Evolutionary conservation across 2,888 invertebrate species (phyloP).

Genomic region (Pachliopta kotzebuea): DNA sequence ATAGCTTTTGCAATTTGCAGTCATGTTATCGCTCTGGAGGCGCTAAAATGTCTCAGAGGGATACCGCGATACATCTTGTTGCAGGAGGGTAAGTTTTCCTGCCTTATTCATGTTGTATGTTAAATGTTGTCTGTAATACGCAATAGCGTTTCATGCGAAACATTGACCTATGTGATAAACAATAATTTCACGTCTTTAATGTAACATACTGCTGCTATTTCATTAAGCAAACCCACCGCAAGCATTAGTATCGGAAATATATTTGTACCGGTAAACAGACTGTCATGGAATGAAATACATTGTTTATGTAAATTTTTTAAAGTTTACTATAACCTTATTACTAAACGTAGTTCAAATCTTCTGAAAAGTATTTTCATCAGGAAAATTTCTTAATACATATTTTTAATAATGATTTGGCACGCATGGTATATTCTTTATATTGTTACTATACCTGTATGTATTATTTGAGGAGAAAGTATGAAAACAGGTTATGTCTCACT

Average conservation of each 20-base stretch:
- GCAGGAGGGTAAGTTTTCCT: slow-evolving; percentile 93
- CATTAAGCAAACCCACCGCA: too few species aligned
- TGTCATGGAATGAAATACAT: background rate
- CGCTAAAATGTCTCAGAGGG: slow-evolving; percentile 86
- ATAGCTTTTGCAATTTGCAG: slow-evolving; percentile 75
- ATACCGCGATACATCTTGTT: slow-evolving; percentile 95
- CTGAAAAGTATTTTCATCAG: background rate
- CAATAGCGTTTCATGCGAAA: slow-evolving; percentile 15
- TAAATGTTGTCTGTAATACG: slow-evolving; percentile 15
- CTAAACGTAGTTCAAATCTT: too few species aligned
- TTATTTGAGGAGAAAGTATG: background rate
- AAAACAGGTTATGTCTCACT: slow-evolving; percentile 5
- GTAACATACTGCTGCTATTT: background rate
- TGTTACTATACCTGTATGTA: background rate
- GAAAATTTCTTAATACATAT: too few species aligned
- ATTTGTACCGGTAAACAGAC: background rate
- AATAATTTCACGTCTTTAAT: slow-evolving; percentile 3
- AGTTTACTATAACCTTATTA: background rate
- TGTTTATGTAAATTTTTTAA: background rate
- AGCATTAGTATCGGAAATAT: too few species aligned
- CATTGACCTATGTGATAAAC: slow-evolving; percentile 10
- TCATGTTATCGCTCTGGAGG: slow-evolving; percentile 73
- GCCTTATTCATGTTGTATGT: background rate
- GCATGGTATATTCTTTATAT: background rate
- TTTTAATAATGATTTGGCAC: background rate